Percentiles rank a stretch among this genome's conserved stretches.
Conservation (phyloP, 2,797 vertebrate genomes). For the Loriculus beryllinus region DNA sequence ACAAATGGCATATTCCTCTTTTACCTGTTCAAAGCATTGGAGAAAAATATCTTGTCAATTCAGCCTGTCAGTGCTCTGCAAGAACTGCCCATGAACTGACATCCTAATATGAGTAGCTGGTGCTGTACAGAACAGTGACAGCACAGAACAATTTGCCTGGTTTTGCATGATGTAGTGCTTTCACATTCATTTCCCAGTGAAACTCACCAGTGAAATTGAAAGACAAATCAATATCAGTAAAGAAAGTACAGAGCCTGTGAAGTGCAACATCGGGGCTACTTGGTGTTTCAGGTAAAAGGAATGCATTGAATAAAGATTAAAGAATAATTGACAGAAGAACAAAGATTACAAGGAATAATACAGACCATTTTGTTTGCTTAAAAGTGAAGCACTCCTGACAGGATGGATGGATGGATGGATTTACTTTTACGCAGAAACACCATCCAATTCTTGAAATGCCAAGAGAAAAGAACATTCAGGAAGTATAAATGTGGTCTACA, state of each 20-base stretch:
- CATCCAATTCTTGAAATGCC: constrained; percentile 4
- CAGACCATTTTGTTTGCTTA: neutral
- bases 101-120: neutral
- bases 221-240: neutral
- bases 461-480: neutral
- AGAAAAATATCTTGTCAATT: neutral
- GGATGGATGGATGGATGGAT: neutral
- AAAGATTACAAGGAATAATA: neutral
- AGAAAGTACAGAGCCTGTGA: neutral
- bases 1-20: neutral
- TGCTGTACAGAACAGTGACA: neutral
- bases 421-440: neutral
- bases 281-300: neutral
- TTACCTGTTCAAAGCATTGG: neutral
- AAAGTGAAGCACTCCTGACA: neutral
- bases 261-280: neutral
- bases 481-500: neutral
- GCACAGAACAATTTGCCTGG: neutral
- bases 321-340: neutral
- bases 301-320: neutral
- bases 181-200: neutral
- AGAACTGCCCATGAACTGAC: neutral
- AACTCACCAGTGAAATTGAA: neutral
- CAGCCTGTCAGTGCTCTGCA: neutral
- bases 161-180: neutral